These are phyloP conservation scores for Dendroctonus ponderosae DNA, from an alignment of 1,140 invertebrate genomes.

Conservation along the genomic window DNA sequence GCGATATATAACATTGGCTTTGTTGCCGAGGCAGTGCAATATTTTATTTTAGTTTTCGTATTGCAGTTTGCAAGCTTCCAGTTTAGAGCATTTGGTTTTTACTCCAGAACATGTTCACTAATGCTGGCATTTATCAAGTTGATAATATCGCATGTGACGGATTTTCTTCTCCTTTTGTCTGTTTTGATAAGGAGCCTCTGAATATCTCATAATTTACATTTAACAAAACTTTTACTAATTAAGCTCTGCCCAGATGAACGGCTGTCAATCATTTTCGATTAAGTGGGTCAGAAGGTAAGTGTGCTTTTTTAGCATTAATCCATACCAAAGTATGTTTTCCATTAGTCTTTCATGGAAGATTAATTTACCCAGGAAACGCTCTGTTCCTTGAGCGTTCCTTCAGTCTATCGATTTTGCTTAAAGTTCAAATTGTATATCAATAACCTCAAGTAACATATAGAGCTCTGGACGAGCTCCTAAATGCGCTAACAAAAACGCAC, in stretches of 20 bases:
- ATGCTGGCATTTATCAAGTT: too few relatives aligned
- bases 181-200: too few relatives aligned
- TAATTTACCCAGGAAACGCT: constrained; percentile 11
- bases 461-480: background rate
- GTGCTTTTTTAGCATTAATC: constrained; percentile 13
- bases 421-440: constrained; percentile 15
- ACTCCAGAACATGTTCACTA: background rate
- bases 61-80: too few relatives aligned
- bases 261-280: too few relatives aligned
- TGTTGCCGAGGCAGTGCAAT: background rate
- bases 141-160: too few relatives aligned
- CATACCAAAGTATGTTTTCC: constrained; percentile 4
- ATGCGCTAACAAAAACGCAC: too few relatives aligned
- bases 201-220: too few relatives aligned
- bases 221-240: too few relatives aligned
- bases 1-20: constrained; percentile 6
- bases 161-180: too few relatives aligned
- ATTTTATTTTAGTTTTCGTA: constrained; percentile 8
- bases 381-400: constrained; percentile 5
- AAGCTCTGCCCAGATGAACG: too few relatives aligned
- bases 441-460: constrained; percentile 18
- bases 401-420: constrained; percentile 11
- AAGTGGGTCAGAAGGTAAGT: background rate
- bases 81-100: background rate
- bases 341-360: constrained; percentile 17